phyloP scores from a whole-genome alignment of 1,140 invertebrate species.

The Galleria mellonella region DNA sequence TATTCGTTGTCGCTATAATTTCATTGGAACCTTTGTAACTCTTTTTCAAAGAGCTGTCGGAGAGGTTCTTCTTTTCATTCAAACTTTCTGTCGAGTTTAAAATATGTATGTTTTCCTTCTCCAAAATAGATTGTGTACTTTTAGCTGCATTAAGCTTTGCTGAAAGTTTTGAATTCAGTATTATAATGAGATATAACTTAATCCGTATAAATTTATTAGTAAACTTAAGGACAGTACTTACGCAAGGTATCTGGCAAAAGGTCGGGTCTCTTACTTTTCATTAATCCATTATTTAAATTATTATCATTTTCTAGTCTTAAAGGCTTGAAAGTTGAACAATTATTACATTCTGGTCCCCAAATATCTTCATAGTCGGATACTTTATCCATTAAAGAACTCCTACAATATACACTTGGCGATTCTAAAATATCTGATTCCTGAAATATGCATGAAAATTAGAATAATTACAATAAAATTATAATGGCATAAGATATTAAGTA shows the following conservation, averaged over 20 bases:
- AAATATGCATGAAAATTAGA: conserved; percentile 42
- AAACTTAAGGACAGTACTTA: conserved; percentile 49
- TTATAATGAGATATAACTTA: conserved; percentile 4
- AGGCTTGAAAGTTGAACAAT: conserved; percentile 76
- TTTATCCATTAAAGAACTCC: conserved; percentile 91
- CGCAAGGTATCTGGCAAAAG: conserved; percentile 79
- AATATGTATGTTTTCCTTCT: conserved; percentile 61
- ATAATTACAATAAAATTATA: conserved; percentile 7
- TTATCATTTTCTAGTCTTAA: conserved; percentile 71
- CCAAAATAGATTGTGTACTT: conserved; percentile 60
- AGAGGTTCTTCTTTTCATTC: conserved; percentile 53
- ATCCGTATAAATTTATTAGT: conserved; percentile 2
- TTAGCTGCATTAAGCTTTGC: conserved; percentile 60
- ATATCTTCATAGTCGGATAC: conserved; percentile 97
- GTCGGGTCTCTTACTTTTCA: conserved; percentile 78
- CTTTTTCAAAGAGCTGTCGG: conserved; percentile 55
- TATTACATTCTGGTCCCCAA: conserved; percentile 84
- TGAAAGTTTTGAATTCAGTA: conserved; percentile 25
- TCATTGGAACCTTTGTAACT: conserved; percentile 58
- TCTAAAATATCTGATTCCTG: conserved; percentile 90
- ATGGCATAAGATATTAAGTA: conserved; percentile 4
- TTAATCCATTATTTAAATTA: conserved; percentile 65
- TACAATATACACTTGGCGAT: conserved; percentile 87
- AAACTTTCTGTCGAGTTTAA: conserved; percentile 57
- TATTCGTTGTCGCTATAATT: conserved; percentile 72